Evolutionary conservation across 2,888 invertebrate genomes (phyloP), one percentile per base, ranked within the genome.

Genomic region (Brachypalpus laphriformis): DNA sequence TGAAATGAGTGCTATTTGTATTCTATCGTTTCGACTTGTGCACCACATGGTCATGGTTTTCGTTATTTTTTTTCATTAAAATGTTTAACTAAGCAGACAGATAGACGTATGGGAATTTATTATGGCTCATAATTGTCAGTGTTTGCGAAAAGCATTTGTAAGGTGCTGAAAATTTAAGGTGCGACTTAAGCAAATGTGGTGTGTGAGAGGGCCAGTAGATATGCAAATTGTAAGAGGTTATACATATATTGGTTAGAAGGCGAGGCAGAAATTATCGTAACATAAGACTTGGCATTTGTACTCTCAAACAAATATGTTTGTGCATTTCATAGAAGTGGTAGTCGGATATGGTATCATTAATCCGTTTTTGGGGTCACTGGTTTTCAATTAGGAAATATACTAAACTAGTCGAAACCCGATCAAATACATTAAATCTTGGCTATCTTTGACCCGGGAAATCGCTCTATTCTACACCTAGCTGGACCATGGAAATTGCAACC

Each of bases 141-240:
- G 34, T 68, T 68, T 54, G 54, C 42, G 11, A 25, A 42, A 54
- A 54, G 28, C 25, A 31, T 68, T 68, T 37, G 51, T 37, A 11
- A 66, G 37, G 34, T 22, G 22, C 20, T 66, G 37, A 22, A 47
- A 40, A 18, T 42, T 68, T 42, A 42, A 54, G 68, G 68, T 54
- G 68, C 54, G 68, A 54, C 40, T 51, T 11, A 25, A 37, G 37
- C 47, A 47, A 28, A 63, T 20, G 47, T 34, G 31, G 5, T 40
- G 5, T 14, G 20, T 22, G 28, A 14, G 9, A 16, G n/a, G n/a
- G 49, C 9, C 22, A 49, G 22, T 40, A 14, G 14, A 22, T 66
- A 66, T 66, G 49, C 9, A 51, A 66, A 66, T 66, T 49, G 6
- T 6, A n/a, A 25, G 16, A 54, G 31, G 2, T 7, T 3, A 8